Percentiles rank a stretch among this genome's conserved stretches.
These are phyloP conservation scores for Meteorus colon DNA, from an alignment of 2,888 invertebrate genomes.

Conservation along the genomic window DNA sequence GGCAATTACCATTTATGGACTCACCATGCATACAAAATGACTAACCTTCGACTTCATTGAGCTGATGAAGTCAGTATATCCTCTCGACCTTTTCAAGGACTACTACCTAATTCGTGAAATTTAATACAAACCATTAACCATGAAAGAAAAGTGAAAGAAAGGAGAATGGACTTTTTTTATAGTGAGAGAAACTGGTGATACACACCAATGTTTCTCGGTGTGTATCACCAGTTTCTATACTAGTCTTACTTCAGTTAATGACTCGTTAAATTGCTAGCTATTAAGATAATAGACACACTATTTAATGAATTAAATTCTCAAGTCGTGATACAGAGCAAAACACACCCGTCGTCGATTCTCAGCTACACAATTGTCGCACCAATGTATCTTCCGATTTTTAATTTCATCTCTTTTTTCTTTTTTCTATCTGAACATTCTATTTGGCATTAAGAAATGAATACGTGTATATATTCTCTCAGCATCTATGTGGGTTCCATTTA, in stretches of 20 bases:
- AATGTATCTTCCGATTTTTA: slow-evolving; percentile 1
- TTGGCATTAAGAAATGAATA: slow-evolving; percentile 12
- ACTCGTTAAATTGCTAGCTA: slow-evolving; percentile 29
- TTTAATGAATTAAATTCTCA: slow-evolving; percentile 45
- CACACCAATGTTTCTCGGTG: not conserved
- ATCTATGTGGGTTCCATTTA: not conserved
- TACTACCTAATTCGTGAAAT: slow-evolving; percentile 18
- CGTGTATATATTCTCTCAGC: not conserved
- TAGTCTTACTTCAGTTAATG: slow-evolving; percentile 25
- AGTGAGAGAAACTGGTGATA: too few species aligned
- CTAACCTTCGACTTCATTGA: slow-evolving; percentile 27
- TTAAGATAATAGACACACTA: slow-evolving; percentile 24
- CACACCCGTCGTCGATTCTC: slow-evolving; percentile 34
- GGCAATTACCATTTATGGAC: slow-evolving; percentile 13
- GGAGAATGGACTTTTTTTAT: too few species aligned
- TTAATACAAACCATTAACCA: too few species aligned
- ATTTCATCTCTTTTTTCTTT: not conserved
- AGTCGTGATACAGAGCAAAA: slow-evolving; percentile 3
- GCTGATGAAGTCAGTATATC: not conserved
- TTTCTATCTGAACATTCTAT: slow-evolving; percentile 6
- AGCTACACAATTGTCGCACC: slow-evolving; percentile 14
- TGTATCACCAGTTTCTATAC: not conserved
- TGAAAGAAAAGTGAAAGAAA: too few species aligned
- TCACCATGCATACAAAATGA: not conserved
- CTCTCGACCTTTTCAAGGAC: slow-evolving; percentile 34